These are phyloP conservation scores for Corythornis leucogaster DNA, from an alignment of 2,797 vertebrate genomes.

Conservation along the genomic window DNA sequence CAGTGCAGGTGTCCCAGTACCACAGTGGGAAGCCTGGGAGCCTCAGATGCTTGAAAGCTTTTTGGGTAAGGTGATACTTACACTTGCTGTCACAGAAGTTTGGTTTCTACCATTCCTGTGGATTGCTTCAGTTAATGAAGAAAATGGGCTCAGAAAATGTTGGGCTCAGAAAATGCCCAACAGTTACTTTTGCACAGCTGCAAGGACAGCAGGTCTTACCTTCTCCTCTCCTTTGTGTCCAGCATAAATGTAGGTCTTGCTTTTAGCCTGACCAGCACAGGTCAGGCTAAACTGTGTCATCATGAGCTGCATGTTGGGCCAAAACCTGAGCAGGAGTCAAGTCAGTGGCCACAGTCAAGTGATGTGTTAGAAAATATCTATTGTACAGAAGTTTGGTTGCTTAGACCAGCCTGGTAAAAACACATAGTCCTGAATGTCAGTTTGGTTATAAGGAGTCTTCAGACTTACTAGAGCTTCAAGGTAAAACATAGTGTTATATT, in stretches of 20 bases:
- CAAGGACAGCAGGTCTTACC: not conserved
- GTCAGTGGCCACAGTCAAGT: not conserved
- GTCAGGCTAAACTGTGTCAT: not conserved
- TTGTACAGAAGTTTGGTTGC: not conserved
- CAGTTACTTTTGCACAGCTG: not conserved
- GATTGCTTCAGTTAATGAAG: not conserved
- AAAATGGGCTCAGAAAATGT: too few relatives aligned
- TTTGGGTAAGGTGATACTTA: not conserved
- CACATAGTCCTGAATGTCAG: rapidly evolving
- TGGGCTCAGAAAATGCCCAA: not conserved
- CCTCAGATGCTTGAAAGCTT: not conserved
- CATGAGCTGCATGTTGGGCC: not conserved
- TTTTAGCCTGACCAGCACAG: not conserved
- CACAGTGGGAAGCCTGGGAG: not conserved
- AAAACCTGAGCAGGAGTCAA: not conserved
- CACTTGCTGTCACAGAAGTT: not conserved
- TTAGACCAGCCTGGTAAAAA: not conserved
- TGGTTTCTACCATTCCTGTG: not conserved
- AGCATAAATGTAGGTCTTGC: rapidly evolving
- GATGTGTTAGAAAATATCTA: not conserved
- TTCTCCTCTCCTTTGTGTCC: not conserved
- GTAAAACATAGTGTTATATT: not conserved
- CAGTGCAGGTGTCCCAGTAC: rapidly evolving
- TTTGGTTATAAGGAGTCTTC: not conserved
- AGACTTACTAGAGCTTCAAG: not conserved